Evolutionary conservation across 2,888 invertebrate genomes (phyloP).

Genomic region (Sarcophaga carnaria): DNA sequence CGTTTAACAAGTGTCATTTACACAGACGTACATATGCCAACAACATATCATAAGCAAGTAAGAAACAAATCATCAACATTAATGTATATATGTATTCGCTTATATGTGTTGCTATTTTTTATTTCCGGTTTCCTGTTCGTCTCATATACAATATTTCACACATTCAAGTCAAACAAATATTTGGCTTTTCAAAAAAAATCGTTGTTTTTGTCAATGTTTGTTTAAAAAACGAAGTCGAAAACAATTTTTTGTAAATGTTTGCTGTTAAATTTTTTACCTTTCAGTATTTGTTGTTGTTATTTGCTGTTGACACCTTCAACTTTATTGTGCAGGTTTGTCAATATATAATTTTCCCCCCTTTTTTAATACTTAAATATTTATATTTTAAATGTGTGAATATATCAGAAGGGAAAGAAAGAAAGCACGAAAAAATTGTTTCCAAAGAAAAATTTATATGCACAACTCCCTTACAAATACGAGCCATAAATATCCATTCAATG

Average conservation of each 20-base stretch:
- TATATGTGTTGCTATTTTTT: no score
- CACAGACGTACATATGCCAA: constrained; percentile 25
- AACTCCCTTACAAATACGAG: constrained; percentile 12
- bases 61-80: constrained; percentile 55
- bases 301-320: constrained; percentile 38
- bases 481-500: constrained; percentile 42
- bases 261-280: not conserved
- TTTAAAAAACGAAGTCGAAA: no score
- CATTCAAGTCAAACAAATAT: not conserved
- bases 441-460: not conserved
- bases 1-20: constrained; percentile 64
- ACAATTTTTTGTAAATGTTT: constrained; percentile 29
- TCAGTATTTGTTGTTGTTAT: constrained; percentile 11
- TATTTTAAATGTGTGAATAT: no score
- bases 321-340: constrained; percentile 3
- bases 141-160: not conserved
- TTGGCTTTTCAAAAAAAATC: not conserved
- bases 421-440: not conserved
- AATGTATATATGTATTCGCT: constrained; percentile 18
- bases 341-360: no score
- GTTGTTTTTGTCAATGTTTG: constrained; percentile 20
- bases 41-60: constrained; percentile 7
- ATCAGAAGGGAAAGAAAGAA: no score
- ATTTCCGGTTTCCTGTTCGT: no score
- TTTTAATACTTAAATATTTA: no score